Evolutionary conservation across 2,888 invertebrate species (phyloP), one percentile per base, ranked within the genome.

Genomic region (Mimumesa dahlbomi): DNA sequence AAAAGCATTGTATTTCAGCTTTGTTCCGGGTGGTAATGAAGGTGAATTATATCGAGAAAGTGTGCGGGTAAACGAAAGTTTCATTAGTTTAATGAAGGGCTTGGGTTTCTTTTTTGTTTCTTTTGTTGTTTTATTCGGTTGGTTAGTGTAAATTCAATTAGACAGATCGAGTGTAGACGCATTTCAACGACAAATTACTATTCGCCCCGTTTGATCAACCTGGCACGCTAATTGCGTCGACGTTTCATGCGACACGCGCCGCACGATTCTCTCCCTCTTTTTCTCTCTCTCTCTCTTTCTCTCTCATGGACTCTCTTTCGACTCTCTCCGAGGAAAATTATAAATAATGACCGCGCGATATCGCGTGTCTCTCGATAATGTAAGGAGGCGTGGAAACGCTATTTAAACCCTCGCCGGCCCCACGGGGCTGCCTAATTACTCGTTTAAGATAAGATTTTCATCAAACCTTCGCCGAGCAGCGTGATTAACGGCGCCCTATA

Each of bases 401-500:
- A 63, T 63, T 72, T 65, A 71, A 59, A 70, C 65, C 76, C 67
- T 64, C 63, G 40, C 13, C 42, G 45, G 46, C 64, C 61, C 74
- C 45, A 53, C 71, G 38, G 46, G 53, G 69, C 67, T 62, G 50
- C 58, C 77, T 80, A 80, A 80, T 80, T 80, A 76, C 72, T 70
- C 76, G 78, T 78, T 80, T 80, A 82, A 82, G 81, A 79, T 79
- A 79, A 79, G 80, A 79, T 80, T 79, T 71, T 73, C 77, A 75
- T 77, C 80, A 58, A 73, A 73, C 68, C 73, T 67, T 74, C 66
- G 59, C 66, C 71, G 54, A 18, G 36, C 52, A 25, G 42, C 14
- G 68, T 73, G 73, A 78, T 71, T 78, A 78, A 78, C 73, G 64
- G 59, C 62, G 25, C 49, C 54, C 61, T 65, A n/a, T 68, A 64